Evolutionary conservation across 2,797 vertebrate species (phyloP).

Genomic region (Aplochiton taeniatus): DNA sequence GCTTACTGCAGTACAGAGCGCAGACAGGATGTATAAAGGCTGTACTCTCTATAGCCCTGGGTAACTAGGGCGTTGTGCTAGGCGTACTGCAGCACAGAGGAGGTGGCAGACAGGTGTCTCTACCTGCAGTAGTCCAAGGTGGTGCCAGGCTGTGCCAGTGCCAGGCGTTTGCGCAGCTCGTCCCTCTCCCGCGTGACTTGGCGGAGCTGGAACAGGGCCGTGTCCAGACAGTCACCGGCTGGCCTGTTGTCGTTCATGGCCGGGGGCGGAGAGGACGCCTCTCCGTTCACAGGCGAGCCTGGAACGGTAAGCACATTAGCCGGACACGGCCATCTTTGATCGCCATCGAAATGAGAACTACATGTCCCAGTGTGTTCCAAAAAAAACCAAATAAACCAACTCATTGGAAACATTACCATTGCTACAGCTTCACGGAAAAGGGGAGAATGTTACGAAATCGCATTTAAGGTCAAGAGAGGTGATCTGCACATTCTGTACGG

Average conservation of each 20-base stretch:
- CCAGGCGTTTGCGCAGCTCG: slow-evolving; percentile 93
- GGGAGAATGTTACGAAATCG: background rate
- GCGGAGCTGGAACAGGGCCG: slow-evolving; percentile 89
- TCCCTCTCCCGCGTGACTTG: slow-evolving; percentile 96
- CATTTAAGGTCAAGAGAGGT: slow-evolving; percentile 16
- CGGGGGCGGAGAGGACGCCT: slow-evolving; percentile 92
- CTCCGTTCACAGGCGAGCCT: slow-evolving; percentile 89
- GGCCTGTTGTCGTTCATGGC: slow-evolving; percentile 86
- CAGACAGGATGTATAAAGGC: no score
- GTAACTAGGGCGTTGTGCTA: slow-evolving; percentile 18
- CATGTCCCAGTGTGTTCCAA: no score
- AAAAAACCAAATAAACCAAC: no score
- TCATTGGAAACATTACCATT: no score
- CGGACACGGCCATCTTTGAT: background rate
- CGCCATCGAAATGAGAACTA: no score
- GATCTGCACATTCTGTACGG: slow-evolving; percentile 28
- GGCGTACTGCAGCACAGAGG: slow-evolving; percentile 3
- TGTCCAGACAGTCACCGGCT: slow-evolving; percentile 89
- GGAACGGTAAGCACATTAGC: slow-evolving; percentile 48
- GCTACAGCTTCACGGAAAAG: no score
- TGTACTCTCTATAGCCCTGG: no score
- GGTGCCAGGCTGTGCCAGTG: slow-evolving; percentile 91
- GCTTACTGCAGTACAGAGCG: slow-evolving; percentile 1
- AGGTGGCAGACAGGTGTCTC: slow-evolving; percentile 25
- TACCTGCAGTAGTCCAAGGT: slow-evolving; percentile 97